A percentile compares a stretch with the other conserved stretches of the same genome.
Evolutionary conservation across 2,797 vertebrate species (phyloP).

Genomic region (Picus viridis): DNA sequence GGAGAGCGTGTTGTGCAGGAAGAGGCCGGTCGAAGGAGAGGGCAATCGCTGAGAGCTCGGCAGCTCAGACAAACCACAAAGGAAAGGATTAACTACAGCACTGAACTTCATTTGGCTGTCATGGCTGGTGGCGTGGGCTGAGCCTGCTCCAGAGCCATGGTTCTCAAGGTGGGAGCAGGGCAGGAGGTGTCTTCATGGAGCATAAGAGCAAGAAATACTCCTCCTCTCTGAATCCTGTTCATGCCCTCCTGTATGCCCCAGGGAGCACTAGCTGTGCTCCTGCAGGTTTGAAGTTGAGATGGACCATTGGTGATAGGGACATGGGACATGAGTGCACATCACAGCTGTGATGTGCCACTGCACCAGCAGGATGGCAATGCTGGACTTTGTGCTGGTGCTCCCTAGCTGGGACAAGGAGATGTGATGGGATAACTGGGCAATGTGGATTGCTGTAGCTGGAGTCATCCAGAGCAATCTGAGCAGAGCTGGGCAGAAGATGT

Average conservation of each 20-base stretch:
- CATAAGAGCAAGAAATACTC: neutral
- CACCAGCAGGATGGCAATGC: neutral
- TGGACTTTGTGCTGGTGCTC: neutral
- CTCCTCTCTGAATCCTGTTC: neutral
- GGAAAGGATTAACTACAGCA: neutral
- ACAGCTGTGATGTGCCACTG: neutral
- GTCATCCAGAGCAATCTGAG: neutral
- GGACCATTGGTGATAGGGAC: neutral
- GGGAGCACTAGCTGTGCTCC: rapidly evolving
- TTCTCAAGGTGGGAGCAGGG: neutral
- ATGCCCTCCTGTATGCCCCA: neutral
- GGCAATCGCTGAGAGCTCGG: neutral
- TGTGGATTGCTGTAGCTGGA: rapidly evolving
- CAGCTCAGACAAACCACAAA: constrained; percentile 8
- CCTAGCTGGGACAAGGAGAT: neutral
- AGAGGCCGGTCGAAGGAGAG: neutral
- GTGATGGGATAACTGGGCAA: rapidly evolving
- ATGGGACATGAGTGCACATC: neutral
- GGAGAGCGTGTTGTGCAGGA: constrained; percentile 28
- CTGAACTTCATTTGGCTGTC: neutral
- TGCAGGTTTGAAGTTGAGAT: rapidly evolving
- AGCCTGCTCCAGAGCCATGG: neutral
- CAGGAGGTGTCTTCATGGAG: neutral
- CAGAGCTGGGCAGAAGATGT: neutral
- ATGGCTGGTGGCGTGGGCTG: neutral